Evolutionary conservation across 2,797 vertebrate genomes (phyloP).

Genomic region (Mus minutoides): DNA sequence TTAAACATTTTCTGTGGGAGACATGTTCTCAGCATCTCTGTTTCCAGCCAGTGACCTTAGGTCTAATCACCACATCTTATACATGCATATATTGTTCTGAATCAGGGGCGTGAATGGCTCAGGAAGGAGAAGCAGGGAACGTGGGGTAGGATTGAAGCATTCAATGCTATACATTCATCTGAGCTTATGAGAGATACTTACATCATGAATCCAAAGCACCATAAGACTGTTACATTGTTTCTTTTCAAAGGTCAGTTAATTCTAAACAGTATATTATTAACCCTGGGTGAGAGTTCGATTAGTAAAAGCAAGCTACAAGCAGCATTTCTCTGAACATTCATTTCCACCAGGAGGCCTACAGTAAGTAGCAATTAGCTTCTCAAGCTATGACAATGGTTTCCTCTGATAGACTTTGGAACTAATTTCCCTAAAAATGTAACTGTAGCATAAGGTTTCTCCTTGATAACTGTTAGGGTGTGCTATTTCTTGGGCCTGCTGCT

Average conservation of each 20-base stretch:
- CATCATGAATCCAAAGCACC: neutral
- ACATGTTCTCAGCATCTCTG: neutral
- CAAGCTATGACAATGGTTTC: neutral
- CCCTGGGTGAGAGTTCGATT: neutral
- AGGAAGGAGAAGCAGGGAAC: neutral
- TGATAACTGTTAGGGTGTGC: neutral
- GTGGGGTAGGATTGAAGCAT: neutral
- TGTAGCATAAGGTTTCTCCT: neutral
- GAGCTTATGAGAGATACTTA: neutral
- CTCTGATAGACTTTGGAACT: neutral
- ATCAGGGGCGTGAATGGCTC: neutral
- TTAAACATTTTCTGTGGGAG: neutral
- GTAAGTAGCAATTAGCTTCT: neutral
- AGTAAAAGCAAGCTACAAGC: neutral
- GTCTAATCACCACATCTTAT: neutral
- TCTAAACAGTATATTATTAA: neutral
- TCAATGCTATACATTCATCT: neutral
- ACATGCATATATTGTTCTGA: neutral
- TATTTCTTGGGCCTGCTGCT: neutral
- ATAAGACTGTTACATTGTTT: neutral
- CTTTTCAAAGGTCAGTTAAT: conserved; percentile 8
- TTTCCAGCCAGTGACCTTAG: neutral
- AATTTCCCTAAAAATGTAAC: conserved; percentile 22
- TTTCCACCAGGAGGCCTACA: neutral
- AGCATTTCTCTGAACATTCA: neutral